Percentiles rank a stretch among this genome's conserved stretches.
Conservation (phyloP, 2,797 vertebrate genomes). For the Salmo trutta region DNA sequence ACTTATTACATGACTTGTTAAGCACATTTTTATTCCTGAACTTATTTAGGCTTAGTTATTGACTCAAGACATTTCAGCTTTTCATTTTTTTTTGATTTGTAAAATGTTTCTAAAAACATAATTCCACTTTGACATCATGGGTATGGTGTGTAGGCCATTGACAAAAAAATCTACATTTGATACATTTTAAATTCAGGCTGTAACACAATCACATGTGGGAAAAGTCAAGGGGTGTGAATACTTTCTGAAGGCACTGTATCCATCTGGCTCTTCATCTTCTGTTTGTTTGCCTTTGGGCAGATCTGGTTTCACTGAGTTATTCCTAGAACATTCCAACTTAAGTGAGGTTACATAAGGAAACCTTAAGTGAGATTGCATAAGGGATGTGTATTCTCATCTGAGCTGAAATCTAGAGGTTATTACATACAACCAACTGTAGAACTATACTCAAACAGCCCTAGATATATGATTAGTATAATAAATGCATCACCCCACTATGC, state of each 20-base stretch:
- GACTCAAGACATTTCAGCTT: too few species aligned
- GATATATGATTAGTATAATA: not conserved
- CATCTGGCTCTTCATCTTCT: conserved; percentile 44
- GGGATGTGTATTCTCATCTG: not conserved
- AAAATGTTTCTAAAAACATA: too few species aligned
- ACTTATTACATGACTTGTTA: too few species aligned
- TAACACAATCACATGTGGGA: too few species aligned
- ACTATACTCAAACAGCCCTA: not conserved
- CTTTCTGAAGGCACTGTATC: conserved; percentile 20
- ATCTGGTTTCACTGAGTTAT: conserved; percentile 40
- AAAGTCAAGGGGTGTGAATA: too few species aligned
- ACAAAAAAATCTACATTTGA: too few species aligned
- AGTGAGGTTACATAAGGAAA: not conserved
- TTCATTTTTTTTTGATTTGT: too few species aligned
- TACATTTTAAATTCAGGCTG: too few species aligned
- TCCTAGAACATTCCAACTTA: conserved; percentile 24
- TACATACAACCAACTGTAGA: not conserved
- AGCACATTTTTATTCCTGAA: too few species aligned
- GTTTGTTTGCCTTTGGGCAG: conserved; percentile 58
- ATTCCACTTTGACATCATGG: too few species aligned
- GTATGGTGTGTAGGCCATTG: too few species aligned
- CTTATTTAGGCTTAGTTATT: too few species aligned
- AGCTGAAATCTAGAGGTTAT: not conserved
- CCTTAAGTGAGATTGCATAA: not conserved
- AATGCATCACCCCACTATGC: not conserved